Evolutionary conservation across 30 jellyfish, hydroid and myxozoan species (phyloP).

Genomic region (Aurelia sp.): DNA sequence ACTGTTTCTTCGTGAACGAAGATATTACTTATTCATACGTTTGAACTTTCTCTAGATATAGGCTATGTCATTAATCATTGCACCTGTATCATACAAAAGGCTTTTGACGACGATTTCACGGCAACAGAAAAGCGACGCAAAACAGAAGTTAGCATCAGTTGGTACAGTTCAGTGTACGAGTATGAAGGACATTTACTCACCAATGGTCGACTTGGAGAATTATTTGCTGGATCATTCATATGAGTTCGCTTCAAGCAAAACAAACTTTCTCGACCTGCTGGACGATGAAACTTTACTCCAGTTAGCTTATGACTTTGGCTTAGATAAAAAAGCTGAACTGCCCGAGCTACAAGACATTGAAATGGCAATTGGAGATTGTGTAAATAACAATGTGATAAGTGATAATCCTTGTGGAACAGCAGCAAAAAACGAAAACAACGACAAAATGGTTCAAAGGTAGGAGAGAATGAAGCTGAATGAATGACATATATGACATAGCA

Average conservation of each 20-base stretch:
- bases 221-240: constrained; percentile 59
- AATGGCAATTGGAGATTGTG: constrained; percentile 45
- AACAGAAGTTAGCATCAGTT: constrained; percentile 7
- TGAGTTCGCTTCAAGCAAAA: constrained; percentile 53
- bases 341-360: constrained; percentile 74
- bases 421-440: constrained; percentile 40
- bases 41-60: constrained; percentile 1
- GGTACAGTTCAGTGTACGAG: constrained; percentile 12
- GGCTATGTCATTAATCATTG: constrained; percentile 67
- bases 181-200: constrained; percentile 58
- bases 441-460: constrained; percentile 57
- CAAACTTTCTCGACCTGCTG: constrained; percentile 70
- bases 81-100: constrained; percentile 77
- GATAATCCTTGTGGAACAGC: constrained; percentile 16
- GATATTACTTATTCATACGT: constrained; percentile 51
- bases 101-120: constrained; percentile 66
- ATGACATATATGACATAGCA: too few relatives aligned
- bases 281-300: constrained; percentile 69
- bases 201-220: constrained; percentile 45
- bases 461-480: background rate
- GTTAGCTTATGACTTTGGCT: constrained; percentile 69
- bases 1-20: constrained; percentile 40
- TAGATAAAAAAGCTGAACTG: constrained; percentile 69
- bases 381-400: background rate
- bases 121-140: constrained; percentile 26